Percentiles rank a stretch among this genome's conserved stretches.
Evolutionary conservation across 1,140 invertebrate species (phyloP).

Genomic region (Reticulitermes speratus): DNA sequence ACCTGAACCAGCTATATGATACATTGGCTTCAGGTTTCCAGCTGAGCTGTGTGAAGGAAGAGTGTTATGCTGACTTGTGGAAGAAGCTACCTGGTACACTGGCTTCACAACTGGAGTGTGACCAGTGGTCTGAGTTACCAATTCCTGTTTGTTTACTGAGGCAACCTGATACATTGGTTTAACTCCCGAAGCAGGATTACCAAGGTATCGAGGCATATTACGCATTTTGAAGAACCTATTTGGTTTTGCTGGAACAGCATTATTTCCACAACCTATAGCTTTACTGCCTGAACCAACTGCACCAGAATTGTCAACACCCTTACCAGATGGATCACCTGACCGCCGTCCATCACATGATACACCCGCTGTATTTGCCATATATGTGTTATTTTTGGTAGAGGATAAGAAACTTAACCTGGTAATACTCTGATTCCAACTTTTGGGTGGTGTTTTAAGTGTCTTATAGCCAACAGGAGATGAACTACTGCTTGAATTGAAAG

Average conservation of each 20-base stretch:
- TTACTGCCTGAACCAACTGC: neutral
- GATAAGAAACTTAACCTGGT: neutral
- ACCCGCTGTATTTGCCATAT: neutral
- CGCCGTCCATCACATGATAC: neutral
- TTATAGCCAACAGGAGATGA: constrained; percentile 25
- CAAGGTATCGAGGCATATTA: constrained; percentile 59
- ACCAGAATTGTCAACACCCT: neutral
- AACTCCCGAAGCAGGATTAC: constrained; percentile 60
- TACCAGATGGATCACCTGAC: neutral
- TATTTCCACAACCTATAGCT: constrained; percentile 31
- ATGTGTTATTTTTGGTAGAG: neutral
- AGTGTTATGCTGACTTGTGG: constrained; percentile 34
- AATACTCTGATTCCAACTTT: constrained; percentile 33
- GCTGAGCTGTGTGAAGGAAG: neutral
- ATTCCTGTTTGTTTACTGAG: constrained; percentile 2
- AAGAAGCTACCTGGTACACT: neutral
- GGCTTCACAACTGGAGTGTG: neutral
- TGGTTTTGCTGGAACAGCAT: constrained; percentile 46
- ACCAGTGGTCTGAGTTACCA: neutral
- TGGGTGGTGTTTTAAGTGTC: constrained; percentile 32
- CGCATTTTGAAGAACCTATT: constrained; percentile 60
- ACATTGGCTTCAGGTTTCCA: neutral
- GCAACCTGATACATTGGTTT: constrained; percentile 58
- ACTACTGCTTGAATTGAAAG: neutral
- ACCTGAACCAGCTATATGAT: neutral